Base-by-base conservation (phyloP, 2,113 vertebrate species). In the Syngnathus floridae region DNA sequence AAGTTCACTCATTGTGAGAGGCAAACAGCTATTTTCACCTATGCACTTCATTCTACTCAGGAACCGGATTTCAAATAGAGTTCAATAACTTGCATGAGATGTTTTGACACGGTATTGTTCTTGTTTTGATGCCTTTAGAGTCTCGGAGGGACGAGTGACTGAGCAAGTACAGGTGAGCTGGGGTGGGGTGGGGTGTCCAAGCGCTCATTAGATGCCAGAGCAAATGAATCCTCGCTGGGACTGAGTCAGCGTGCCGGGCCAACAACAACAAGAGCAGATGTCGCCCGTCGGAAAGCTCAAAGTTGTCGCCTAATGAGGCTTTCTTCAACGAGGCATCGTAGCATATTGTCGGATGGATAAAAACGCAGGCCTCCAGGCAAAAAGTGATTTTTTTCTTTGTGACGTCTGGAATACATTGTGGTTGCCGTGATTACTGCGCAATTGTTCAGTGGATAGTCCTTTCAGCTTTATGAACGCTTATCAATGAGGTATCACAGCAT, bases 201-300 rank as follows among this genome's bases (percentile, higher is more conserved):
- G 58, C 71, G 76, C 81, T 89, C 73, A 84, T 90, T 87, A 87
- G 74, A 71, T 72, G 71, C 67, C 75, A 63, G 61, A 71, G 77
- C 65, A 84, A 88, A 87, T 84, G 1, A 85, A 85, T 81, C 74
- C 83, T 86, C 88, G 61, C 37, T 16, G 80, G 85, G 70, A 77
- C 66, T 41, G 54, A 59, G 70, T 75, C 65, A 63, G 71, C 72
- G 67, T 36, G 75, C 35, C 6, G 67, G 31, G 56, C 40, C 65
- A 71, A 77, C 86, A 85, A 73, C 86, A 79, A 73, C 71, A 80
- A 38, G 69, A 35, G 43, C 66, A 41, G 54, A 26, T 7, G 56
- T 41, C 0, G 37, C 64, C 76, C 77, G 60, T 67, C 77, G 74
- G 67, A 77, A 80, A 77, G 72, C 72, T 65, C 66, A 13, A 55